Evolutionary conservation across 2,888 invertebrate genomes (phyloP).

Genomic region (Yponomeuta malinellus): DNA sequence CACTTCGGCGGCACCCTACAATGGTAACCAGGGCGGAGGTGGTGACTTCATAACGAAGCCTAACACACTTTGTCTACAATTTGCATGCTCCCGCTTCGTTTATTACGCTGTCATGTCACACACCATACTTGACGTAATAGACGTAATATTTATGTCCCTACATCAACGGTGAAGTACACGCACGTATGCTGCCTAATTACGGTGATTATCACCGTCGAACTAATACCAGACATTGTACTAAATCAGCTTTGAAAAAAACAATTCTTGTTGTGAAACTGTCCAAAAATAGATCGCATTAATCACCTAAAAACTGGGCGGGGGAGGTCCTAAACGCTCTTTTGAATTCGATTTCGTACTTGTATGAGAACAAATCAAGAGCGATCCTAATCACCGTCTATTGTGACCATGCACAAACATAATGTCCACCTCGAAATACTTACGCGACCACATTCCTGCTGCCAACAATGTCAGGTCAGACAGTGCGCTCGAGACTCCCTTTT

Average conservation of each 20-base stretch:
- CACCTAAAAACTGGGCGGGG: too few relatives aligned
- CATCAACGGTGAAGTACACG: too few relatives aligned
- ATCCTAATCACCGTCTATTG: neutral
- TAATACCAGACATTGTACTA: too few relatives aligned
- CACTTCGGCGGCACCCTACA: neutral
- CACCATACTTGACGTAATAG: neutral
- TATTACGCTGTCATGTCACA: neutral
- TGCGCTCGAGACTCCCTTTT: neutral
- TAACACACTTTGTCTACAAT: neutral
- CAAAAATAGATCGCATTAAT: too few relatives aligned
- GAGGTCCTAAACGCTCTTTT: neutral
- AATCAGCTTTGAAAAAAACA: too few relatives aligned
- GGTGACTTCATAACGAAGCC: neutral
- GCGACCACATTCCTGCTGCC: constrained; percentile 10
- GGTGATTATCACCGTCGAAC: too few relatives aligned
- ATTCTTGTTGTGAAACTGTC: too few relatives aligned
- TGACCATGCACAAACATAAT: neutral
- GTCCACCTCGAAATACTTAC: neutral
- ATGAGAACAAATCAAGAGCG: neutral
- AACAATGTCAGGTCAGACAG: constrained; percentile 5
- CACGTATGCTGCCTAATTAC: too few relatives aligned
- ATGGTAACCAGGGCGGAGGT: neutral
- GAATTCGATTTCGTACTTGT: neutral
- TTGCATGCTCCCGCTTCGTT: neutral
- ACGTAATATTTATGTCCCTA: too few relatives aligned